A percentile compares a stretch with the other conserved stretches of the same genome.
Evolutionary conservation across 1,140 invertebrate species (phyloP).

Genomic region (Triops longicaudatus): DNA sequence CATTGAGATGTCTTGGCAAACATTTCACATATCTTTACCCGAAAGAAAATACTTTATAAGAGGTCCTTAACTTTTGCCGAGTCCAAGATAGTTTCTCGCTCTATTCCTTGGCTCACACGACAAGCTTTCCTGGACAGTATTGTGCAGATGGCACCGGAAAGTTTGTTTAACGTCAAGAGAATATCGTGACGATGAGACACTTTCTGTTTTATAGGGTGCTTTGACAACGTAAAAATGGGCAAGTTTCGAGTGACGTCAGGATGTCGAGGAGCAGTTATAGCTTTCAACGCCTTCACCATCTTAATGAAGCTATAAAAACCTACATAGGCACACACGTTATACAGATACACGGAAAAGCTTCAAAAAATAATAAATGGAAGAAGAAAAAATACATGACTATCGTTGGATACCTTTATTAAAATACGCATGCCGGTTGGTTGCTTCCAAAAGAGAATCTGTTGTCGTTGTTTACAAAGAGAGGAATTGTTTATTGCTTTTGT

Average conservation of each 20-base stretch:
- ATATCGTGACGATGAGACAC: background rate
- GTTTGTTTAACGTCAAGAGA: background rate
- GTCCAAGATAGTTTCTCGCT: too few relatives aligned
- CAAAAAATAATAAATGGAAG: background rate
- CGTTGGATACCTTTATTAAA: background rate
- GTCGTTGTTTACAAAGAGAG: background rate
- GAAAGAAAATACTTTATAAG: background rate
- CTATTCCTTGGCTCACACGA: too few relatives aligned
- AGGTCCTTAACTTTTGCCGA: background rate
- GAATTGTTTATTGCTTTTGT: background rate
- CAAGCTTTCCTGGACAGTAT: too few relatives aligned
- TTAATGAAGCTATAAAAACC: conserved; percentile 4
- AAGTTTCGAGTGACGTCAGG: conserved; percentile 8
- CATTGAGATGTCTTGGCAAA: conserved; percentile 5
- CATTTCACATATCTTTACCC: background rate
- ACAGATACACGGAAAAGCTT: too few relatives aligned
- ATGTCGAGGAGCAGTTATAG: background rate
- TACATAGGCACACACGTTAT: background rate
- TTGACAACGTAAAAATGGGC: background rate
- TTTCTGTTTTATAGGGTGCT: background rate
- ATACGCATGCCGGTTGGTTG: background rate
- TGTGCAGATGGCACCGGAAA: too few relatives aligned
- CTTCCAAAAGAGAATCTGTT: background rate
- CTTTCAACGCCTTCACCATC: background rate
- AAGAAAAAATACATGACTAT: background rate